phyloP scores from a whole-genome alignment of 1,140 invertebrate species.

The Hypsibius dujardini region DNA sequence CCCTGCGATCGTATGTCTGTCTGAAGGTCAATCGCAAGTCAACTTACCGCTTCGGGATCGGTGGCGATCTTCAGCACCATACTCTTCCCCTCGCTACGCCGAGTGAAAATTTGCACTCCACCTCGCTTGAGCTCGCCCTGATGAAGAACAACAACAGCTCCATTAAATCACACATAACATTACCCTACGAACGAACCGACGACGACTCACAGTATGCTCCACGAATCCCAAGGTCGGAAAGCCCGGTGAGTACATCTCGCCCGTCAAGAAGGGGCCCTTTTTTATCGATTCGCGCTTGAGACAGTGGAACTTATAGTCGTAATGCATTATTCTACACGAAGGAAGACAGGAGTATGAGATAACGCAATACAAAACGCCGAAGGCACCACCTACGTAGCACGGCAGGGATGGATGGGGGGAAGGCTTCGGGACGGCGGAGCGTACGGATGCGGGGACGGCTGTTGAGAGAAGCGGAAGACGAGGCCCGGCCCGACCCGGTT shows the following conservation, averaged over 20 bases:
- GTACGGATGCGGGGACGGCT: no score
- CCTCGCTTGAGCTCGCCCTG: slow-evolving; percentile 47
- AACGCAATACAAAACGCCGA: no score
- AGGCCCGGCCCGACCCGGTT: no score
- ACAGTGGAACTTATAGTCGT: slow-evolving; percentile 20
- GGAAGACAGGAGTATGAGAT: no score
- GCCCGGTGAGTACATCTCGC: slow-evolving; percentile 62
- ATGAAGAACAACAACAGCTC: slow-evolving; percentile 21
- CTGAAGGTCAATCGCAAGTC: no score
- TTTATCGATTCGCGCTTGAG: slow-evolving; percentile 19
- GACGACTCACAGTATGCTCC: slow-evolving; percentile 18
- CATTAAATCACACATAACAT: slow-evolving; percentile 26
- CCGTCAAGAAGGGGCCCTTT: no score
- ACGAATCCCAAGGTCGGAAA: slow-evolving; percentile 58
- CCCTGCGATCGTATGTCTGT: no score
- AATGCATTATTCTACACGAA: background rate
- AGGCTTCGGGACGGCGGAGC: no score
- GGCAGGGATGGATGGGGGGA: no score
- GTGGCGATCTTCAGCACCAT: slow-evolving; percentile 50
- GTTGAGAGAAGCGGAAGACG: no score
- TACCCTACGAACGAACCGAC: no score
- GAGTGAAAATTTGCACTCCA: slow-evolving; percentile 68
- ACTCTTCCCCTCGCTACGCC: slow-evolving; percentile 53
- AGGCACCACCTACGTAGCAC: background rate
- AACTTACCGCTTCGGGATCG: slow-evolving; percentile 29